These are phyloP conservation scores for Lepeophtheirus salmonis DNA, from an alignment of 1,140 invertebrate species.

Conservation along the genomic window DNA sequence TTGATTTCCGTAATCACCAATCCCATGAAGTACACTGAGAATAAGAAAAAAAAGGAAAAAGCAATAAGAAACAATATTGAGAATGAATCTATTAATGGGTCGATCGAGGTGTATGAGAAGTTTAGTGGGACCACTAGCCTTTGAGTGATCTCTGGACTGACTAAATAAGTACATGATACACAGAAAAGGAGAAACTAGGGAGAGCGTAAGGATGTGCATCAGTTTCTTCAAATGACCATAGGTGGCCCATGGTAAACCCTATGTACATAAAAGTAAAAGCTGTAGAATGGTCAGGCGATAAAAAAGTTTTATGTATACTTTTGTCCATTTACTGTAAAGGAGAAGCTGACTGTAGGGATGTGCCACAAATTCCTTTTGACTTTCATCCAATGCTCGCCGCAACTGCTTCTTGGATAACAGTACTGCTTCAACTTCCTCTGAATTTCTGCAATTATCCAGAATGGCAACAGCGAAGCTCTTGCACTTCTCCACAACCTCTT, in stretches of 20 bases:
- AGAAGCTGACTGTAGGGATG: constrained; percentile 13
- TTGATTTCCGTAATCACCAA: background rate
- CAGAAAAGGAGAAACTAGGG: constrained; percentile 1
- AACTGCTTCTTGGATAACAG: background rate
- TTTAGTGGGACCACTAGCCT: background rate
- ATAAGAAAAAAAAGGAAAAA: constrained; percentile 10
- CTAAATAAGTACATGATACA: constrained; percentile 11
- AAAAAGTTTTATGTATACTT: background rate
- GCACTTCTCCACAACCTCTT: background rate
- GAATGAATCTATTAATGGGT: constrained; percentile 4
- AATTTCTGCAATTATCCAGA: constrained; percentile 5
- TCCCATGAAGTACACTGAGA: background rate
- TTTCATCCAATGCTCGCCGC: constrained; percentile 2
- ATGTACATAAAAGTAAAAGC: background rate
- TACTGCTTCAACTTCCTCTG: background rate
- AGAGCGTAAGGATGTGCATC: background rate
- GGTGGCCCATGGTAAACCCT: background rate
- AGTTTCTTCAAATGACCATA: background rate
- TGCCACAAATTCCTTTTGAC: constrained; percentile 11
- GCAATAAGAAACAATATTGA: constrained; percentile 7
- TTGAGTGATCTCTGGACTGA: constrained; percentile 4
- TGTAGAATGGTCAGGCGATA: background rate
- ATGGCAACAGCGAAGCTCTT: constrained; percentile 1
- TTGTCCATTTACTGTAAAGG: background rate
- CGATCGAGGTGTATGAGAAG: background rate